Base-by-base conservation (phyloP, 2,797 vertebrate species). In the Nannoperca obscura region DNA sequence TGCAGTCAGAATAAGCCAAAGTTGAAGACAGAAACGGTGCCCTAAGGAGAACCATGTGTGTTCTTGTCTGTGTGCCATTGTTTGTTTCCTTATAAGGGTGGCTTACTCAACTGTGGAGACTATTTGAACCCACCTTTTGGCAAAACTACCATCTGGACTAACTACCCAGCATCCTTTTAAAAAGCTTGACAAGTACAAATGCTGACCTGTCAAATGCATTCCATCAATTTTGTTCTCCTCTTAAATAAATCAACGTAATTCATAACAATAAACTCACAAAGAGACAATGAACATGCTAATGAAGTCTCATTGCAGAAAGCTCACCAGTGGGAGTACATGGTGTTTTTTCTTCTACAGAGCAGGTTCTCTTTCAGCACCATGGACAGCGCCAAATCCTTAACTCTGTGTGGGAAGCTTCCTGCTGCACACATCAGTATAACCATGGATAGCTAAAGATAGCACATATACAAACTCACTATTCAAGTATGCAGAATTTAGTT, bases 361-460 rank as follows among this genome's bases (percentile, higher is more conserved):
- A 0, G 70, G 8, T 66, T 81, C 32, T 64, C 8, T 68, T 90
- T 93, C 90, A 94, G 89, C 69, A 92, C 90, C 89, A 86, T 32
- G 77, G 88, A 92, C 88, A 93, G 83, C 58, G 38, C 79, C 69
- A 81, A 34, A 57, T 63, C 24, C 42, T 78, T 61, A 12, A n/a
- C 58, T 73, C 58, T 73, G 61, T 81, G 78, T 78, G 58, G 60
- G 72, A 82, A 34, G 36, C 66, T 68, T 70, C 72, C 42, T 71
- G 40, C 84, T 36, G 52, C 62, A 57, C 55, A 53, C 64, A 66
- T 50, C 22, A 17, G 62, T 38, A 19, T 44, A 64, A 71, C 52
- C 22, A 62, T 52, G n/a, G 63, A 20, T 47, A n/a, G 62, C 24
- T 66, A 52, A 71, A 40, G 58, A 63, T 44, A 57, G 30, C 22